Evolutionary conservation across 2,797 vertebrate genomes (phyloP), one percentile per base, ranked within the genome.

Genomic region (Helarctos malayanus): DNA sequence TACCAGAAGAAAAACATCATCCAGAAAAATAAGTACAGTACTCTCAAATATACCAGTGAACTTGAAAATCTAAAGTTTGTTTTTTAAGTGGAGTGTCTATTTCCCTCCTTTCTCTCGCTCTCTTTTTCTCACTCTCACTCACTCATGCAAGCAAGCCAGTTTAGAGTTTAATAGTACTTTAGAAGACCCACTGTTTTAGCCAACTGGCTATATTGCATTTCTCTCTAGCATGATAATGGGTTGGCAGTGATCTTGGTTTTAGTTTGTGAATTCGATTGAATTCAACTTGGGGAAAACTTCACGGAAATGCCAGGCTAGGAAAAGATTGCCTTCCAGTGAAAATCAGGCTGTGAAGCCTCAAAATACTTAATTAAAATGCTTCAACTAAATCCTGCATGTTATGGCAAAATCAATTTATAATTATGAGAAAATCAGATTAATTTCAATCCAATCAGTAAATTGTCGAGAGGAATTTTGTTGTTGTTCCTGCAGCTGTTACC

Each of bases 341-440:
- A 92, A 82, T 91, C 65, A 73, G 83, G 15, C 56, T 94, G 12
- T 75, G 76, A 96, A 96, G 73, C 0, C 65, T 96, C 94, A 96
- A 89, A 97, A 56, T 96, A 19, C 84, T 90, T 98, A 88, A 97
- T 97, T 95, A 97, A 97, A 95, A 95, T 92, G 56, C 52, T 78
- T 96, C 75, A 92, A 87, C 41, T 94, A 95, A 97, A 95, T 88
- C 41, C 21, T 83, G 35, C 54, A 35, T 91, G 89, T 96, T 97
- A 94, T 84, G 68, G 73, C 54, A 94, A 95, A 97, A 96, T 96
- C 91, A 92, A 76, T 94, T 95, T 95, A 91, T 96, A 97, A 97
- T 97, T 97, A 93, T 68, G 91, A 94, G 94, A 95, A 96, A 95
- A 94, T 97, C 49, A 91, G 57, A 97, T 97, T 93, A 95, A 94